phyloP scores from a whole-genome alignment of 2,113 vertebrate genomes.

The Ptilorrhoa leucosticta region DNA sequence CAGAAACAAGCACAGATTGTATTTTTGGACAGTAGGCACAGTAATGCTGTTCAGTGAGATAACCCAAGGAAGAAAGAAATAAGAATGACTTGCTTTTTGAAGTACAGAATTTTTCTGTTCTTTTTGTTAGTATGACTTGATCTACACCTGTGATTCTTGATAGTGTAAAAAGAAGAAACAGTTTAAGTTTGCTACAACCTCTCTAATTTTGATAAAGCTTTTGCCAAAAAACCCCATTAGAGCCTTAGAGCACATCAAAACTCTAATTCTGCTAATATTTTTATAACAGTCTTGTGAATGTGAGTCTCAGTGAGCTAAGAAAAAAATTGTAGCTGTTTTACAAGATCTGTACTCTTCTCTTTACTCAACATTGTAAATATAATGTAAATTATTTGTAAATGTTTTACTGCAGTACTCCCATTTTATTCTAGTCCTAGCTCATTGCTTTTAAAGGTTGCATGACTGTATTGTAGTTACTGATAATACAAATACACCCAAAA shows the following conservation, averaged over 20 bases:
- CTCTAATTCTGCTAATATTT: background rate
- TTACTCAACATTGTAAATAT: background rate
- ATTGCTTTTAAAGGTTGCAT: background rate
- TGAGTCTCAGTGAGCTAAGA: background rate
- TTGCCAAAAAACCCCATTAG: background rate
- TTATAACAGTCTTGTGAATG: background rate
- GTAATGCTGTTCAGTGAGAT: background rate
- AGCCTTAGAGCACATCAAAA: background rate
- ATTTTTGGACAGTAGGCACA: background rate
- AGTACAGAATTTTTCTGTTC: background rate
- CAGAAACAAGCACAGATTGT: background rate
- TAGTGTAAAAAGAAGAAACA: background rate
- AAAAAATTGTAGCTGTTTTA: background rate
- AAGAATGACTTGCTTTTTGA: background rate
- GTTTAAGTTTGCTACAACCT: background rate
- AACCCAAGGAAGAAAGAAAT: background rate
- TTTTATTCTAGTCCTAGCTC: background rate
- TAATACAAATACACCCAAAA: background rate
- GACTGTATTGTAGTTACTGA: background rate
- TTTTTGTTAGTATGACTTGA: background rate
- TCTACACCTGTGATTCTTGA: background rate
- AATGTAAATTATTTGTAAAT: background rate
- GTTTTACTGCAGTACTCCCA: background rate
- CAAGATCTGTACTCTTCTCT: background rate
- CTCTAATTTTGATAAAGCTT: background rate